Conservation (phyloP, 2,797 vertebrate species). For the Fringilla coelebs region DNA sequence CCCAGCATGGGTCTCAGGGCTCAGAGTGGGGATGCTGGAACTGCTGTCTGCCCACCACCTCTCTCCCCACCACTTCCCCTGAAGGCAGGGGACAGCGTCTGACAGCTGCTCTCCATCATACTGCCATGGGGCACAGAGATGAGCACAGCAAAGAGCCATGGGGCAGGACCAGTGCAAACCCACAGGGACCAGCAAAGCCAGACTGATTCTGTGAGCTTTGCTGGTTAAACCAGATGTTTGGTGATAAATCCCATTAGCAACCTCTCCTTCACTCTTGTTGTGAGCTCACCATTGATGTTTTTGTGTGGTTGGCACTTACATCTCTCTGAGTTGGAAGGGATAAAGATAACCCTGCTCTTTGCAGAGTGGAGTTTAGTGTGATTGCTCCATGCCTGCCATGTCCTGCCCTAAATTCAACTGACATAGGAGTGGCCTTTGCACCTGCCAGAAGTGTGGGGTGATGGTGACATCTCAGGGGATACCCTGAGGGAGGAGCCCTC, state of each 20-base stretch:
- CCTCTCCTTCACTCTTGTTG: not conserved
- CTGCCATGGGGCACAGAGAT: not conserved
- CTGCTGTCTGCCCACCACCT: accelerated
- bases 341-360: not conserved
- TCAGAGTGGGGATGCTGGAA: not conserved
- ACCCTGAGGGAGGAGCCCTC: not conserved
- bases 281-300: not conserved
- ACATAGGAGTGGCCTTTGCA: accelerated
- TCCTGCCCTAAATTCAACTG: not conserved
- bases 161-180: not conserved
- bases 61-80: not conserved
- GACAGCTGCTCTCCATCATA: not conserved
- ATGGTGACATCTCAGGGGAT: not conserved
- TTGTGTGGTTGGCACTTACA: not conserved
- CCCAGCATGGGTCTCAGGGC: not conserved
- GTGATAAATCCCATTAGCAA: not conserved
- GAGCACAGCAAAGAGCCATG: not conserved
- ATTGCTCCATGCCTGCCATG: accelerated
- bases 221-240: not conserved
- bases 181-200: not conserved
- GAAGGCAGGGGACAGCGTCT: not conserved
- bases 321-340: not conserved
- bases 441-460: accelerated
- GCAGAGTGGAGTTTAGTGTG: accelerated
- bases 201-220: not conserved